Evolutionary conservation across 2,888 invertebrate genomes (phyloP).

Genomic region (Xylota segnis): DNA sequence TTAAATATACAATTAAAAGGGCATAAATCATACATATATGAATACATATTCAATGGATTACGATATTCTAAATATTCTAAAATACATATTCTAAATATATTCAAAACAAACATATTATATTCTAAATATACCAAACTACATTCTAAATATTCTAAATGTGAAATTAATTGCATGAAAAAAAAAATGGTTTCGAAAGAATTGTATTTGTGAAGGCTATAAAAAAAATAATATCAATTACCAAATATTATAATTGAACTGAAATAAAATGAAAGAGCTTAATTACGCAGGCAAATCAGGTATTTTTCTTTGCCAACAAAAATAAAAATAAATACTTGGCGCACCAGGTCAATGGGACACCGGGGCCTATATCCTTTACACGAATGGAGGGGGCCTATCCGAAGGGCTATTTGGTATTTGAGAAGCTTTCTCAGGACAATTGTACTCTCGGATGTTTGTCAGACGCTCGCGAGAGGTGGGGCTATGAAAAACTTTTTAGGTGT

Average conservation of each 20-base stretch:
- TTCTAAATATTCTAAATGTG: conserved; percentile 16
- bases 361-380: too few relatives aligned
- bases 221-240: conserved; percentile 19
- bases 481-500: too few relatives aligned
- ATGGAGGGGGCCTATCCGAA: too few relatives aligned
- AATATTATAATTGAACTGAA: conserved; percentile 4
- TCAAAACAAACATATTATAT: not conserved
- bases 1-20: conserved; percentile 6
- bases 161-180: conserved; percentile 18
- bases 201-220: conserved; percentile 8
- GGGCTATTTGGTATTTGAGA: too few relatives aligned
- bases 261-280: conserved; percentile 15
- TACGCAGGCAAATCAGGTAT: not conserved
- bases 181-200: conserved; percentile 33
- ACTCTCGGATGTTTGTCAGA: too few relatives aligned
- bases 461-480: too few relatives aligned
- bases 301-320: not conserved
- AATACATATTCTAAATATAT: conserved; percentile 27
- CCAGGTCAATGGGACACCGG: too few relatives aligned
- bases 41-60: conserved; percentile 34
- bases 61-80: conserved; percentile 38
- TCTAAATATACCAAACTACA: conserved; percentile 34
- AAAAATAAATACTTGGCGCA: too few relatives aligned
- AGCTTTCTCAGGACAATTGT: too few relatives aligned
- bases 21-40: conserved; percentile 14